Percentiles rank a stretch among this genome's conserved stretches.
Evolutionary conservation across 2,797 vertebrate genomes (phyloP).

Genomic region (Acipenser transmontanus): DNA sequence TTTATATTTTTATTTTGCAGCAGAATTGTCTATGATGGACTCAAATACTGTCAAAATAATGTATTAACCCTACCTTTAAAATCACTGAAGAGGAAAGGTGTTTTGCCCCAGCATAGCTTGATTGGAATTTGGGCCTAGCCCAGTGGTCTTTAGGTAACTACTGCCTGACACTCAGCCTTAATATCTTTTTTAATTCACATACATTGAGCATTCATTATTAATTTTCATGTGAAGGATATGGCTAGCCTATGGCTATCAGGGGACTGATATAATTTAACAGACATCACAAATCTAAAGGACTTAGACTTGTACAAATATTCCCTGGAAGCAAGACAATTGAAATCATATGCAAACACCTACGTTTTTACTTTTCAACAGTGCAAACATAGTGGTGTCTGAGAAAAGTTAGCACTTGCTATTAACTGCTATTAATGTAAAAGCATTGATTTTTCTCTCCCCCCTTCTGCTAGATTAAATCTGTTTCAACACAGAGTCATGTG

Average conservation of each 20-base stretch:
- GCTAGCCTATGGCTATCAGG: conserved; percentile 47
- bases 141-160: conserved; percentile 44
- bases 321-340: conserved; percentile 37
- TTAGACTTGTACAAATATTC: conserved; percentile 49
- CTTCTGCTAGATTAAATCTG: conserved; percentile 11
- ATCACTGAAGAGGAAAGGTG: conserved; percentile 27
- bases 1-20: neutral
- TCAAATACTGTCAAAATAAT: conserved; percentile 30
- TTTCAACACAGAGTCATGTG: conserved; percentile 7
- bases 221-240: conserved; percentile 50
- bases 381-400: conserved; percentile 36
- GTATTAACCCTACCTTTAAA: conserved; percentile 28
- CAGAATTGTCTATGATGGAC: neutral
- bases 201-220: conserved; percentile 45
- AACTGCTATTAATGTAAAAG: conserved; percentile 26
- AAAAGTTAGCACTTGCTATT: conserved; percentile 44
- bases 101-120: conserved; percentile 24
- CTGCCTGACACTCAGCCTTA: conserved; percentile 45
- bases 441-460: conserved; percentile 18
- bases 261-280: conserved; percentile 53
- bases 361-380: conserved; percentile 39
- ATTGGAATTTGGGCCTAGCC: conserved; percentile 24
- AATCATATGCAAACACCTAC: conserved; percentile 35
- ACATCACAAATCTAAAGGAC: conserved; percentile 37
- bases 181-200: conserved; percentile 44